Conservation (phyloP, 2,113 vertebrate species). For the Esox niger region DNA sequence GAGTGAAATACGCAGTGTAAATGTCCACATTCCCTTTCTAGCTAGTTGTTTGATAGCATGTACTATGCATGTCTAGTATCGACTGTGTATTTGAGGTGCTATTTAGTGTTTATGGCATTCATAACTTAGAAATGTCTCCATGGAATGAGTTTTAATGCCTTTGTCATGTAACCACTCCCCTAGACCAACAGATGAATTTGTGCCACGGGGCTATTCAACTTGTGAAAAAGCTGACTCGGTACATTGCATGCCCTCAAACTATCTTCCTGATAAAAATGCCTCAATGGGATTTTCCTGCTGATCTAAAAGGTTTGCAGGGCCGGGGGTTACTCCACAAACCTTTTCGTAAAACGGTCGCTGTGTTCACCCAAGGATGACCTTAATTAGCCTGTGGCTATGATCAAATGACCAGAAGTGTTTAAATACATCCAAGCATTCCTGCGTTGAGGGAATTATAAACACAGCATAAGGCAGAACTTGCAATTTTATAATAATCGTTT, state of each 20-base stretch:
- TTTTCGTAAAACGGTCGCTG: not conserved
- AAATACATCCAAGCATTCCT: constrained; percentile 15
- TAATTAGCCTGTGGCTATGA: constrained; percentile 4
- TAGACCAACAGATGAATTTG: not conserved
- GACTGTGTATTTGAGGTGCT: no score
- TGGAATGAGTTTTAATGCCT: no score
- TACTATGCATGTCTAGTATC: not conserved
- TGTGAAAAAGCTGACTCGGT: not conserved
- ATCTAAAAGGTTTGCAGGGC: no score
- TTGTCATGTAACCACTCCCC: no score
- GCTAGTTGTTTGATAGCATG: not conserved
- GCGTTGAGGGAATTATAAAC: constrained; percentile 6
- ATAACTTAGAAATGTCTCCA: no score
- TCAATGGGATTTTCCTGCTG: not conserved
- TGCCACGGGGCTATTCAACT: not conserved
- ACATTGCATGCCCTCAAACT: not conserved
- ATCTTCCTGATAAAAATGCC: not conserved
- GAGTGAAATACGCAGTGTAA: not conserved
- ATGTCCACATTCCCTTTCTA: not conserved
- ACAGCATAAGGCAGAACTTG: not conserved
- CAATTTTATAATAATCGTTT: not conserved
- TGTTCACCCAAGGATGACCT: not conserved
- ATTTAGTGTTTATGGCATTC: no score
- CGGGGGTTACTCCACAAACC: not conserved
- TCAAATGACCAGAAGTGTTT: not conserved